These are phyloP conservation scores for Ceratotherium simum DNA, from an alignment of 2,113 vertebrate genomes.

Conservation along the genomic window DNA sequence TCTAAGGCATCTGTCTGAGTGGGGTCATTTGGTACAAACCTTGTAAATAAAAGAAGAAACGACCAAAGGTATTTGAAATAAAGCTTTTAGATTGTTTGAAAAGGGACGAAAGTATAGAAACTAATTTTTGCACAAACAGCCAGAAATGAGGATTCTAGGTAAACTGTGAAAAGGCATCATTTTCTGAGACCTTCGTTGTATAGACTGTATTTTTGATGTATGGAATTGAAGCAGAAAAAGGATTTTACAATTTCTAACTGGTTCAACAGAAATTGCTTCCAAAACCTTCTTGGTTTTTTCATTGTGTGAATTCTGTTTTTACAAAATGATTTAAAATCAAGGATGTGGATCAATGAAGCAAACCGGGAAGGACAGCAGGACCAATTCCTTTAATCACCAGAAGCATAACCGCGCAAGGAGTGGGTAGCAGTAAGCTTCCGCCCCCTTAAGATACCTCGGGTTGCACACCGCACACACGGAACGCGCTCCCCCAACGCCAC, in stretches of 20 bases:
- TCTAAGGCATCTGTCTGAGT: neutral
- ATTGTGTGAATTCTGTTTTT: neutral
- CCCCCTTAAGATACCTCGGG: neutral
- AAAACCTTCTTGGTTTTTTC: conserved; percentile 14
- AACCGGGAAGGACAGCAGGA: neutral
- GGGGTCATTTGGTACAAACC: neutral
- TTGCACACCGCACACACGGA: neutral
- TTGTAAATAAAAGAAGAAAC: conserved; percentile 45
- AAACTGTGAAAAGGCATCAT: neutral
- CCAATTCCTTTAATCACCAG: neutral
- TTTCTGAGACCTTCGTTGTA: neutral
- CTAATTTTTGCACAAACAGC: neutral
- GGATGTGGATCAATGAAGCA: neutral
- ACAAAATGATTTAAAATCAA: conserved; percentile 14
- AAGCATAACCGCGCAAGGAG: neutral
- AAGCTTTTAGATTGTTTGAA: conserved; percentile 13
- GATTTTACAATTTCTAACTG: conserved; percentile 39
- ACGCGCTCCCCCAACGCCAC: too few species aligned
- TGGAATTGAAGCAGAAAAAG: neutral
- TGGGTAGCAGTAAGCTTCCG: neutral
- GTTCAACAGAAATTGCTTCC: neutral
- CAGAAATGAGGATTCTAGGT: conserved; percentile 37
- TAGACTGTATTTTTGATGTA: neutral
- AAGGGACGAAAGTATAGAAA: neutral
- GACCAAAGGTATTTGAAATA: conserved; percentile 37